phyloP scores from a whole-genome alignment of 1,140 invertebrate genomes.

The Drosophila leontia region DNA sequence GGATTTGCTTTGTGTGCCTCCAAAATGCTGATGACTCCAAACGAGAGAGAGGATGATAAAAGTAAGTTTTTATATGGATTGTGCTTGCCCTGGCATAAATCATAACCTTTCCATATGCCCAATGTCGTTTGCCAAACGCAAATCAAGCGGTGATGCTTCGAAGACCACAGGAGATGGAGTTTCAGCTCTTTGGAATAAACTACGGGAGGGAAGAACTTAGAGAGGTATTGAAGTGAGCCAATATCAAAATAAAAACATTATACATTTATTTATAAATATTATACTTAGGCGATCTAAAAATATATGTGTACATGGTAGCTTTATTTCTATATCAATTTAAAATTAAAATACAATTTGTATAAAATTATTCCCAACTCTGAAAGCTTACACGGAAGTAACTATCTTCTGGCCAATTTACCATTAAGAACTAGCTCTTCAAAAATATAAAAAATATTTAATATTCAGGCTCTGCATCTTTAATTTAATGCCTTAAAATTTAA shows the following conservation, averaged over 20 bases:
- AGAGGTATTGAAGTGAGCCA: background rate
- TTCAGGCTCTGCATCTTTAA: background rate
- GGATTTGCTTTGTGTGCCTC: constrained; percentile 69
- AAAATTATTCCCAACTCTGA: background rate
- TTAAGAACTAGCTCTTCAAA: background rate
- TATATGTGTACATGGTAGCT: no score
- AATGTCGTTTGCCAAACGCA: constrained; percentile 15
- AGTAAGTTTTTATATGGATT: constrained; percentile 66
- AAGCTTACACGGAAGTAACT: background rate
- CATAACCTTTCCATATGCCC: constrained; percentile 41
- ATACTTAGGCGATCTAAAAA: no score
- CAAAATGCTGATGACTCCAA: constrained; percentile 53
- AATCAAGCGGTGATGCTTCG: background rate
- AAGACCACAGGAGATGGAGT: background rate
- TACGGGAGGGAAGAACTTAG: no score
- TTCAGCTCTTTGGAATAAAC: background rate
- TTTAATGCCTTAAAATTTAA: background rate
- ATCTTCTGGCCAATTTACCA: background rate
- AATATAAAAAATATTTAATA: background rate
- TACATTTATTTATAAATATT: background rate
- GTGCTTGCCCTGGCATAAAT: constrained; percentile 49
- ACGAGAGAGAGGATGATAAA: constrained; percentile 47
- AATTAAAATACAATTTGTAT: background rate
- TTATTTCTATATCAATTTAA: background rate
- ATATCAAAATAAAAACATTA: background rate